Base-by-base conservation (phyloP, 1,140 invertebrate genomes). In the Conus betulinus region DNA sequence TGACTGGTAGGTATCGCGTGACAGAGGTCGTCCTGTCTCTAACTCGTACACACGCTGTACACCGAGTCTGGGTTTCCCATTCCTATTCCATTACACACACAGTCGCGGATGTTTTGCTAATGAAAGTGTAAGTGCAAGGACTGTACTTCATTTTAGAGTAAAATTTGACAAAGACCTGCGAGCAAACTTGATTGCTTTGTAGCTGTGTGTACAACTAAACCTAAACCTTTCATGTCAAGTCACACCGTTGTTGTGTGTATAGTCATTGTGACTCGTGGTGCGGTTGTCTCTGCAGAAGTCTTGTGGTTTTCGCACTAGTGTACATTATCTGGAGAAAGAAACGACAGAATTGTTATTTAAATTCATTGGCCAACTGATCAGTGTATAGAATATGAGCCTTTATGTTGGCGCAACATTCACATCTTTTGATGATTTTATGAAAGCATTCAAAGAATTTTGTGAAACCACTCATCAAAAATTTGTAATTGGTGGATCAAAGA, bases 401-500 rank as follows among this genome's bases (percentile, higher is more conserved):
- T 25, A 78, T 20, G 23, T 87, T 27, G 85, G 85, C 5, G 67
- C 85, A 27, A 87, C 85, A 53, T 87, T 87, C 27, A 79, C 17
- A 25, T 78, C 71, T 20, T 87, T 71, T 87, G 71, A 76, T 6
- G 52, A 87, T 25, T 87, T 87, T 27, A 13, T n/a, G 0, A 78
- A 11, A 79, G 74, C 52, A n/a, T 87, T 87, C 53, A 76, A 78
- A 79, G 85, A 20, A 3, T 87, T 79, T 25, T 87, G 85, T 87
- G 71, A 71, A 51, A 25, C 51, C 51, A 87, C 85, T 27, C 60
- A 87, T 76, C 85, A 87, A 79, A 55, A 57, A 57, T 87, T 87
- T 79, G 85, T 87, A 6, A 57, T 76, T 8, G 85, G 71, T 78
- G 74, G 52, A 52, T 57, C 71, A 20, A 78, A 74, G 27, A 87